Percentiles rank a stretch among this genome's conserved stretches.
phyloP scores from a whole-genome alignment of 2,888 invertebrate genomes.

The Lycaena phlaeas region DNA sequence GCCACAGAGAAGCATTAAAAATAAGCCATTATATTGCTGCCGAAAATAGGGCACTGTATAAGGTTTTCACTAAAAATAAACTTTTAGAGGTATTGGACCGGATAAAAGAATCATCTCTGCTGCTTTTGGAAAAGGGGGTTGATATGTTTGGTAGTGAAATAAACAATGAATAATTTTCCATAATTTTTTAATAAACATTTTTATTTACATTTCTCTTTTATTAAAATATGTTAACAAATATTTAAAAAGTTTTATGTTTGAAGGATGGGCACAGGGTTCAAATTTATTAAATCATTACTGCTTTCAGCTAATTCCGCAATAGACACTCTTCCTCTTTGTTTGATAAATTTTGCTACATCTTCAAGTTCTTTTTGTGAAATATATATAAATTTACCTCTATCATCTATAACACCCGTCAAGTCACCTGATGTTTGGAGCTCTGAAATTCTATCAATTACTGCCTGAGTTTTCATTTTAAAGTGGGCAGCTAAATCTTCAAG shows the following conservation, averaged over 20 bases:
- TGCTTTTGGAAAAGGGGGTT: conserved; percentile 80
- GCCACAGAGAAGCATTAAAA: conserved; percentile 78
- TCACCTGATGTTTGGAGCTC: conserved; percentile 86
- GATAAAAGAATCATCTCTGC: conserved; percentile 83
- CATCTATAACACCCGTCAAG: conserved; percentile 97
- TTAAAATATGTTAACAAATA: conserved; percentile 14
- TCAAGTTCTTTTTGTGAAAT: conserved; percentile 92
- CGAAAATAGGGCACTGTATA: conserved; percentile 85
- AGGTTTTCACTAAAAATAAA: conserved; percentile 85
- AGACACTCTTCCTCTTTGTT: conserved; percentile 94
- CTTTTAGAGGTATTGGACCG: conserved; percentile 83
- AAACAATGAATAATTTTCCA: conserved; percentile 34
- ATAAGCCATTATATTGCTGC: conserved; percentile 85
- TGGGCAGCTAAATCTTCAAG: conserved; percentile 94
- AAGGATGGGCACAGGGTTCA: conserved; percentile 72
- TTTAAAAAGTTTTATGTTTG: conserved; percentile 20
- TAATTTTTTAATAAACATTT: conserved; percentile 34
- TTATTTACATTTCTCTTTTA: conserved; percentile 30
- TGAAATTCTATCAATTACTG: conserved; percentile 88
- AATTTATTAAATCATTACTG: conserved; percentile 92
- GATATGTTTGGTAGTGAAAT: conserved; percentile 87
- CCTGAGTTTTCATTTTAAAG: conserved; percentile 93
- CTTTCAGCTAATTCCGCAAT: conserved; percentile 94
- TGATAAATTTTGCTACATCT: conserved; percentile 95
- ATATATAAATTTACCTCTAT: conserved; percentile 98